Conservation (phyloP, 2,113 vertebrate genomes). For the Brachyhypopomus occidentalis region DNA sequence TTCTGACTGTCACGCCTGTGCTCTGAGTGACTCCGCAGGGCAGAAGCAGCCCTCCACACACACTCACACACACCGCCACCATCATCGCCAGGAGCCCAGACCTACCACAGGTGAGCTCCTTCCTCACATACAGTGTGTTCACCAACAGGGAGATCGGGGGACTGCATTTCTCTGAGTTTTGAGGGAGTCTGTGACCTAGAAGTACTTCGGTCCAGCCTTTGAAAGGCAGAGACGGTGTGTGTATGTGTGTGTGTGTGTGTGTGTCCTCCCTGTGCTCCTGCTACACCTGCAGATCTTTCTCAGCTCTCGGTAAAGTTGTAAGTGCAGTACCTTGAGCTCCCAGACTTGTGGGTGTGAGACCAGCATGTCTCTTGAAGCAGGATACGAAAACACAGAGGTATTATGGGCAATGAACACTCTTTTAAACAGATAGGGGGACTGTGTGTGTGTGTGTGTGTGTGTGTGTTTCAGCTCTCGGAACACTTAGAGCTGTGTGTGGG, state of each 20-base stretch:
- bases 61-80: background rate
- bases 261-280: too few species aligned
- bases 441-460: constrained; percentile 13
- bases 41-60: constrained; percentile 5
- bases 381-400: background rate
- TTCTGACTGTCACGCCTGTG: background rate
- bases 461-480: background rate
- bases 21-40: constrained; percentile 7
- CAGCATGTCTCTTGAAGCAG: background rate
- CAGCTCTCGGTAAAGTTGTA: background rate
- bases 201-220: too few species aligned
- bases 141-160: too few species aligned
- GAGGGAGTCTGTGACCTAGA: too few species aligned
- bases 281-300: too few species aligned
- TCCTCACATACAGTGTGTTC: background rate
- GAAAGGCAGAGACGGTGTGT: too few species aligned
- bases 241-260: too few species aligned
- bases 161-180: too few species aligned
- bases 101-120: constrained; percentile 21
- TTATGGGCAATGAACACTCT: background rate
- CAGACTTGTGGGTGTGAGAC: too few species aligned
- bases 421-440: background rate
- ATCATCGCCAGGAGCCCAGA: constrained; percentile 17
- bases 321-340: too few species aligned
- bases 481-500: constrained; percentile 28